phyloP scores from a whole-genome alignment of 2,888 invertebrate genomes.

The Cyrtodaria siliqua region DNA sequence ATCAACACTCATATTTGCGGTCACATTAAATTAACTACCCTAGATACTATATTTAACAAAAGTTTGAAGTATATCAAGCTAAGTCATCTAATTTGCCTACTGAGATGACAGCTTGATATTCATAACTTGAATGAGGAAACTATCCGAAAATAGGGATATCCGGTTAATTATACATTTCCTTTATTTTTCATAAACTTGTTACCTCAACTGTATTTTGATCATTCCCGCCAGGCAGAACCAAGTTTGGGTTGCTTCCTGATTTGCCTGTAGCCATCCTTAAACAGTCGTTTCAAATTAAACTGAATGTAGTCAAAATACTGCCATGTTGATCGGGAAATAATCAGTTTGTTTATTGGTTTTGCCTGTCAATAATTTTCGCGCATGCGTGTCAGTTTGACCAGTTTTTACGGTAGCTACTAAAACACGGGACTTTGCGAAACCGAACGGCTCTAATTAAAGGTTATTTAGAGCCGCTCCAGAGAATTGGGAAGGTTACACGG shows the following conservation, averaged over 20 bases:
- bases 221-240: conserved; percentile 13
- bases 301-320: no score
- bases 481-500: no score
- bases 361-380: no score
- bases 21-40: not conserved
- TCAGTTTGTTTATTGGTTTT: no score
- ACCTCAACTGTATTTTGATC: conserved; percentile 59
- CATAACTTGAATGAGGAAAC: conserved; percentile 9
- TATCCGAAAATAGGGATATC: conserved; percentile 8
- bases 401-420: no score
- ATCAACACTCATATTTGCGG: not conserved
- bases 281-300: no score
- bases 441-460: no score
- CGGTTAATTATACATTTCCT: not conserved
- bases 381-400: no score
- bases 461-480: no score
- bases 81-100: not conserved
- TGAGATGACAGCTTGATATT: no score
- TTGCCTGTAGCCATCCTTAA: conserved; percentile 29
- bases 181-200: not conserved
- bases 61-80: not conserved
- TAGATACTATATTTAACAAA: not conserved
- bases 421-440: no score
- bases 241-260: not conserved
- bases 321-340: no score